A percentile compares a stretch with the other conserved stretches of the same genome.
Conservation (phyloP, 1,140 invertebrate species). For the Rhyacophila brunnea region DNA sequence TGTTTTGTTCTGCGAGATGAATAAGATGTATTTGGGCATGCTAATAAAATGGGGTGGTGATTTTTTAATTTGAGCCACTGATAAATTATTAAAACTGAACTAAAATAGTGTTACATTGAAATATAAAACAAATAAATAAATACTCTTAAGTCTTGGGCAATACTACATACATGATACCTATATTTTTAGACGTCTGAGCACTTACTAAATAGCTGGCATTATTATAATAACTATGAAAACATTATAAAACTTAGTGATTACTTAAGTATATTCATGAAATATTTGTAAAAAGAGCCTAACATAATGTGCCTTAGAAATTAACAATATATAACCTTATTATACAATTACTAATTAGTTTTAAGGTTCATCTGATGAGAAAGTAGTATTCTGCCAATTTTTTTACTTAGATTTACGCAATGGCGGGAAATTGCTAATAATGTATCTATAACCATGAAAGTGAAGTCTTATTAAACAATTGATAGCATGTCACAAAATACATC, state of each 20-base stretch:
- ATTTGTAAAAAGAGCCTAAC: constrained; percentile 34
- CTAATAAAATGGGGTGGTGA: neutral
- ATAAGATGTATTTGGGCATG: too few relatives aligned
- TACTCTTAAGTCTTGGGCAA: constrained; percentile 25
- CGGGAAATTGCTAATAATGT: too few relatives aligned
- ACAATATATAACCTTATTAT: constrained; percentile 35
- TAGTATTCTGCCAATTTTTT: constrained; percentile 19
- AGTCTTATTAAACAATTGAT: neutral
- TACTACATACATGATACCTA: constrained; percentile 25
- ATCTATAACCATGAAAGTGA: neutral
- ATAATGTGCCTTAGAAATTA: constrained; percentile 36
- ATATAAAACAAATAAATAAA: constrained; percentile 2
- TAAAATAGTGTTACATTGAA: neutral
- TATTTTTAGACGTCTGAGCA: constrained; percentile 35
- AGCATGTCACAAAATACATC: neutral
- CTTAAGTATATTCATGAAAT: constrained; percentile 25
- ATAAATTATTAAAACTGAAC: constrained; percentile 6
- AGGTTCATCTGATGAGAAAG: constrained; percentile 13
- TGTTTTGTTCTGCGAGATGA: too few relatives aligned
- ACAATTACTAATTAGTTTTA: constrained; percentile 14
- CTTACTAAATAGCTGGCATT: constrained; percentile 31
- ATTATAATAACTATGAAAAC: constrained; percentile 18
- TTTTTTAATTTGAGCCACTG: neutral
- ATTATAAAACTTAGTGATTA: constrained; percentile 25
- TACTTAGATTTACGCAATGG: neutral